These are phyloP conservation scores for Periphyllus acericola DNA, from an alignment of 2,888 invertebrate genomes.

Conservation along the genomic window DNA sequence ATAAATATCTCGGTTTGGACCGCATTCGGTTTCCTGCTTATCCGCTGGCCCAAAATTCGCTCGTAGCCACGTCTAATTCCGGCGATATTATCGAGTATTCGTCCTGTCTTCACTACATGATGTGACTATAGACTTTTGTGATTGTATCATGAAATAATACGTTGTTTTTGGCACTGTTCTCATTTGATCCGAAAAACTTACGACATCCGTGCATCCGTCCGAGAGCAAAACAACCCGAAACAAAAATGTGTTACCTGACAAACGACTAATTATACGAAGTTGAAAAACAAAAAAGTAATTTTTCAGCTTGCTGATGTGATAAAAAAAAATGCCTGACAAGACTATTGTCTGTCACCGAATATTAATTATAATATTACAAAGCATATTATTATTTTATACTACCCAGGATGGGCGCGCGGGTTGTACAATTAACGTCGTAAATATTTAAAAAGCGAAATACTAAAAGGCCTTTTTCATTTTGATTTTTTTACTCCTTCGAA, in stretches of 20 bases:
- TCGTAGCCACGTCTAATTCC: no score
- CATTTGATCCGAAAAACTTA: not conserved
- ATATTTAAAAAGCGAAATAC: no score
- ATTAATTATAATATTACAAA: not conserved
- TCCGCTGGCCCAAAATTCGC: no score
- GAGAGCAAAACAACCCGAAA: not conserved
- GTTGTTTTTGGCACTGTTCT: not conserved
- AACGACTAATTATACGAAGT: not conserved
- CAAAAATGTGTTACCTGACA: not conserved
- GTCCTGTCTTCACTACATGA: no score
- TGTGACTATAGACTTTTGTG: not conserved
- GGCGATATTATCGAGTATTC: no score
- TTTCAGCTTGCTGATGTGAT: not conserved
- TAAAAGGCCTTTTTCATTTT: no score
- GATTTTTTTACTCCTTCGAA: no score
- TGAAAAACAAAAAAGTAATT: not conserved
- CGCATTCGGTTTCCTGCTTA: no score
- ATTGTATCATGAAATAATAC: not conserved
- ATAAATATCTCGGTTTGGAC: no score
- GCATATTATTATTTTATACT: no score
- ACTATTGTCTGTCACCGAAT: not conserved
- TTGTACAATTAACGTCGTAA: no score
- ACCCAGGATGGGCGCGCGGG: not conserved
- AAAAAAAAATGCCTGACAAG: not conserved
- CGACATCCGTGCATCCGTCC: not conserved